Evolutionary conservation across 2,888 invertebrate species (phyloP).

Genomic region (Ophion ventricosus): DNA sequence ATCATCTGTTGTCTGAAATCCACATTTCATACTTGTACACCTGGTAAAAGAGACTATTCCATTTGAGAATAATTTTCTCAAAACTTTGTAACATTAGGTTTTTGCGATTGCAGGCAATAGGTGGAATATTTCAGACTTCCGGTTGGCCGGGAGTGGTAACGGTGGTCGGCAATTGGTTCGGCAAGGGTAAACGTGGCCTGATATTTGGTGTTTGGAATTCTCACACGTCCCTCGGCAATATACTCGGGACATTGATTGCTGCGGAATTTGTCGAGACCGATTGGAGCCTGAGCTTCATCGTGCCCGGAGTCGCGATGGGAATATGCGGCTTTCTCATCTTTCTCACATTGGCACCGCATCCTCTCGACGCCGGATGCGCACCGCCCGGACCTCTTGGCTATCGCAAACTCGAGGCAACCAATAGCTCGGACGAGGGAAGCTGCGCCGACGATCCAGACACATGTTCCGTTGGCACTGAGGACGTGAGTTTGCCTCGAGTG

Average conservation of each 20-base stretch:
- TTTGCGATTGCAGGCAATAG: conserved; percentile 86
- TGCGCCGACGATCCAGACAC: conserved; percentile 70
- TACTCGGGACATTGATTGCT: conserved; percentile 95
- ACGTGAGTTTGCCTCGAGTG: conserved; percentile 75
- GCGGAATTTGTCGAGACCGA: conserved; percentile 92
- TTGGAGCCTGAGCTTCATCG: conserved; percentile 96
- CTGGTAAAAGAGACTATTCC: too few species aligned
- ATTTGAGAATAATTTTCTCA: too few species aligned
- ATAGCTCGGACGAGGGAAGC: conserved; percentile 78
- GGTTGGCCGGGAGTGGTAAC: conserved; percentile 98
- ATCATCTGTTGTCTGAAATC: too few species aligned
- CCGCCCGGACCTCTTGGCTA: conserved; percentile 79
- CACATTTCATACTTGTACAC: too few species aligned
- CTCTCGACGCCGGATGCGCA: conserved; percentile 89
- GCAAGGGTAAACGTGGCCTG: conserved; percentile 93
- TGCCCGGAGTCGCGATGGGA: conserved; percentile 94
- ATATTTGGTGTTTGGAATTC: conserved; percentile 99
- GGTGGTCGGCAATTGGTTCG: conserved; percentile 98
- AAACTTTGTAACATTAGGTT: neutral
- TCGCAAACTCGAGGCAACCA: conserved; percentile 75
- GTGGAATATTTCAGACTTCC: conserved; percentile 95
- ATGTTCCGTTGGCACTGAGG: conserved; percentile 67
- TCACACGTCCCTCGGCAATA: conserved; percentile 97
- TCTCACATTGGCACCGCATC: conserved; percentile 93
- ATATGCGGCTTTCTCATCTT: conserved; percentile 89